Conservation (phyloP, 2,797 vertebrate genomes). For the Eospalax fontanierii region DNA sequence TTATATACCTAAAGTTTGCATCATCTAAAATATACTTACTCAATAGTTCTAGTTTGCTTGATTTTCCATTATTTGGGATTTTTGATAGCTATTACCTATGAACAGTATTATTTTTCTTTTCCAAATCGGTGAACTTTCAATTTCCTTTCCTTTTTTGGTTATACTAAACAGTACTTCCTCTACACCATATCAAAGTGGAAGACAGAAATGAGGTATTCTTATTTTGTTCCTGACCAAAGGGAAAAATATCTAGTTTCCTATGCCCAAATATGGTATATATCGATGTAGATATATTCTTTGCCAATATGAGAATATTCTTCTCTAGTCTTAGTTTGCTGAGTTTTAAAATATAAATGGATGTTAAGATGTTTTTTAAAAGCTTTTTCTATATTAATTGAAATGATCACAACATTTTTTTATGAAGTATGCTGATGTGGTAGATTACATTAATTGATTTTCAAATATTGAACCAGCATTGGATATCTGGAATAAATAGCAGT, state of each 20-base stretch:
- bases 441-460: slow-evolving; percentile 18
- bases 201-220: neutral
- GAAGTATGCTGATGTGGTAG: neutral
- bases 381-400: slow-evolving; percentile 50
- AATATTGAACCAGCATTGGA: slow-evolving; percentile 32
- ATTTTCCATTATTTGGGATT: slow-evolving; percentile 2
- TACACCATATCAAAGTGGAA: slow-evolving; percentile 5
- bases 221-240: slow-evolving; percentile 20
- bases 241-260: slow-evolving; percentile 7
- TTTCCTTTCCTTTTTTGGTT: slow-evolving; percentile 22
- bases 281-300: slow-evolving; percentile 12
- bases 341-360: slow-evolving; percentile 36
- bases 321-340: neutral
- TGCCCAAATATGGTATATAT: neutral
- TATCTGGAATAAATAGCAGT: slow-evolving; percentile 9
- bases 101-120: slow-evolving; percentile 40
- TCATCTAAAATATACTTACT: slow-evolving; percentile 34
- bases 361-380: neutral
- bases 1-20: slow-evolving; percentile 38
- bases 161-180: slow-evolving; percentile 13
- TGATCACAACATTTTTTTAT: slow-evolving; percentile 16
- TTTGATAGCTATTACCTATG: slow-evolving; percentile 35
- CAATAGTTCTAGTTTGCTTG: slow-evolving; percentile 37
- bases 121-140: slow-evolving; percentile 1
- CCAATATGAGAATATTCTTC: neutral